Base-by-base conservation (phyloP, 1,140 invertebrate genomes). In the Conus betulinus region DNA sequence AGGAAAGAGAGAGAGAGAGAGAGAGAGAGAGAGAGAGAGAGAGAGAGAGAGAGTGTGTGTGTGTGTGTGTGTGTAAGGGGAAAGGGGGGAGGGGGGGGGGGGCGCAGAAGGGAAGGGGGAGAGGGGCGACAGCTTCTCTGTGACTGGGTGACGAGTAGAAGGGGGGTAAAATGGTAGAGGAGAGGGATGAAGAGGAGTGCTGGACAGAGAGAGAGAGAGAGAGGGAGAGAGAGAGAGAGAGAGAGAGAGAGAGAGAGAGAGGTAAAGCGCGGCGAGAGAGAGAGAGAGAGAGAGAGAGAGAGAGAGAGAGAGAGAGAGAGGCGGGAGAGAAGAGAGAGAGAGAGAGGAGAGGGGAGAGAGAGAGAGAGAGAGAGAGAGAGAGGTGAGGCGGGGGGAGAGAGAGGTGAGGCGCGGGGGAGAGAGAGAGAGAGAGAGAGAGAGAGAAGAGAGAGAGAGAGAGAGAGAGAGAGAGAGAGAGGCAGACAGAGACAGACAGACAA, bases 1-100 rank as follows among this genome's bases (percentile, higher is more conserved):
- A 23, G 23, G 71, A 74, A 23, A 74, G 71, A 74, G 71, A 74
- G 71, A 74, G 71, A 74, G 71, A 74, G 71, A 74, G 71, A 74
- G 71, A 74, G 71, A 74, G 71, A 74, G 71, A 74, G 71, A 74
- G 71, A 74, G 71, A 74, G 71, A 74, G 71, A 74, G 71, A 74
- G 71, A 74, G 71, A 74, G 71, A 74, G 71, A 74, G 71, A 74
- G 71, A 74, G 71, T 11, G 71, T 11, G 71, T 11, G 71, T 11
- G 71, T 11, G 71, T 11, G 71, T 11, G 71, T 6, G 23, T 8
- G 23, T 8, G 23, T 8, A 74, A 23, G 23, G 71, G 23, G 71
- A 74, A 23, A 74, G 71, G 23, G 71, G 23, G 71, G 23, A 23
- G 23, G 71, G 23, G 71, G 23, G 71, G 23, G 71, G n/a, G n/a